Conservation (phyloP, 2,797 vertebrate species). For the Jordanella pulchra region DNA sequence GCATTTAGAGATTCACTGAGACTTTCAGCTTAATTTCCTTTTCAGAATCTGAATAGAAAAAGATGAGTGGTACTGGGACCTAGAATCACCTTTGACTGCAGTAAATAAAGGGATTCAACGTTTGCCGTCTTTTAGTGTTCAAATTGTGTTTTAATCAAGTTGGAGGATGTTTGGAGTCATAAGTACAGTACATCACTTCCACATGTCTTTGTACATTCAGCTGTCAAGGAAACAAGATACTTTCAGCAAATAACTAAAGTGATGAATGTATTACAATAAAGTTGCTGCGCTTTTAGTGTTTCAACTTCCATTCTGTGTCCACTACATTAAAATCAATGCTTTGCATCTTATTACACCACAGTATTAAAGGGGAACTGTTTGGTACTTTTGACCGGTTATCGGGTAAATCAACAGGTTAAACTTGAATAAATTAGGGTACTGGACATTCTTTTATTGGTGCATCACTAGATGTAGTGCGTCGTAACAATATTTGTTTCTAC, state of each 20-base stretch:
- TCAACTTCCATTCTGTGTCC: background rate
- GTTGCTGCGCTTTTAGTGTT: too few relatives aligned
- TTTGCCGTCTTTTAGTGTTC: background rate
- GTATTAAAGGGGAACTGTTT: background rate
- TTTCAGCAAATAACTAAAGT: background rate
- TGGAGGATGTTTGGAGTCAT: background rate
- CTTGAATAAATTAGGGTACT: too few relatives aligned
- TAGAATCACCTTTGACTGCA: background rate
- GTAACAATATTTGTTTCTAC: slow-evolving; percentile 63
- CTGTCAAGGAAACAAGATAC: background rate
- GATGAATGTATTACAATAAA: background rate
- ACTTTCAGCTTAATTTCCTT: background rate
- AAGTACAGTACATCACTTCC: background rate
- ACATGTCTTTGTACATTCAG: background rate
- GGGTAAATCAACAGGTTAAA: too few relatives aligned
- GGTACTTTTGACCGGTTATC: too few relatives aligned
- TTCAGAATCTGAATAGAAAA: background rate
- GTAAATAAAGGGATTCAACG: background rate
- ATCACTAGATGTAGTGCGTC: background rate
- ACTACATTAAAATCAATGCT: background rate
- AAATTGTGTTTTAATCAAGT: background rate
- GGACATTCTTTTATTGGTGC: too few relatives aligned
- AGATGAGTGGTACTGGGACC: too few relatives aligned
- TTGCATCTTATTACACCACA: too few relatives aligned
- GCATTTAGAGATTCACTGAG: too few relatives aligned